phyloP scores from a whole-genome alignment of 2,888 invertebrate species.

The Trichogramma dendrolimi region DNA sequence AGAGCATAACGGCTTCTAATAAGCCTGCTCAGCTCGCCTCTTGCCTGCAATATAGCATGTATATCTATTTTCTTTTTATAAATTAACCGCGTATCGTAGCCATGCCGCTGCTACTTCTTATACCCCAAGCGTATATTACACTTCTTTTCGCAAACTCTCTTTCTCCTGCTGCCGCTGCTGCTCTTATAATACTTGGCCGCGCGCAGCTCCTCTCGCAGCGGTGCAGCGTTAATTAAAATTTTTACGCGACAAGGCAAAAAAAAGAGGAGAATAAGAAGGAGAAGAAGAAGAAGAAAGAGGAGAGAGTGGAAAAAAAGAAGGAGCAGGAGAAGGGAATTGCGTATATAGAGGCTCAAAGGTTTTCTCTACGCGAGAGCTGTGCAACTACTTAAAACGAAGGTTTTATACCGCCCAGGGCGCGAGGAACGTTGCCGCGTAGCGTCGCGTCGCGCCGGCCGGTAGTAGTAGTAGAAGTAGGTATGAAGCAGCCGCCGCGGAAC shows the following conservation, averaged over 20 bases:
- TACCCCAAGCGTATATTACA: slow-evolving; percentile 4
- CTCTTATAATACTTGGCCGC: not conserved
- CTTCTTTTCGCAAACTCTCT: slow-evolving; percentile 4
- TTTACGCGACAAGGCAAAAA: slow-evolving; percentile 23
- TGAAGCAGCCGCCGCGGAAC: not conserved
- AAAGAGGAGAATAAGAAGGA: not conserved
- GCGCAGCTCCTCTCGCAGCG: not conserved
- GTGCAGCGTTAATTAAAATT: slow-evolving; percentile 29
- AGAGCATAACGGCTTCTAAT: too few species aligned
- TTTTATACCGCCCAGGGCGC: slow-evolving; percentile 19
- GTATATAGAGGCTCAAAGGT: too few species aligned
- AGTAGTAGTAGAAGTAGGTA: too few species aligned
- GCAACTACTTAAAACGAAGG: not conserved
- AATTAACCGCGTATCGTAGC: too few species aligned
- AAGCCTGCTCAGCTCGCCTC: too few species aligned
- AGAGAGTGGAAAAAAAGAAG: too few species aligned
- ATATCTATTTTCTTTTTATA: too few species aligned
- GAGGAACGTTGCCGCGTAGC: not conserved
- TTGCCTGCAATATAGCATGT: too few species aligned
- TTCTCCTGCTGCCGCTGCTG: not conserved
- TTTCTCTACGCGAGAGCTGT: too few species aligned
- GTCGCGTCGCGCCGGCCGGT: too few species aligned
- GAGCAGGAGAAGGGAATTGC: too few species aligned
- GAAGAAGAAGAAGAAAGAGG: not conserved
- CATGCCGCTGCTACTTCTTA: too few species aligned